phyloP scores from a whole-genome alignment of 2,113 vertebrate genomes.

The Dipodomys spectabilis region DNA sequence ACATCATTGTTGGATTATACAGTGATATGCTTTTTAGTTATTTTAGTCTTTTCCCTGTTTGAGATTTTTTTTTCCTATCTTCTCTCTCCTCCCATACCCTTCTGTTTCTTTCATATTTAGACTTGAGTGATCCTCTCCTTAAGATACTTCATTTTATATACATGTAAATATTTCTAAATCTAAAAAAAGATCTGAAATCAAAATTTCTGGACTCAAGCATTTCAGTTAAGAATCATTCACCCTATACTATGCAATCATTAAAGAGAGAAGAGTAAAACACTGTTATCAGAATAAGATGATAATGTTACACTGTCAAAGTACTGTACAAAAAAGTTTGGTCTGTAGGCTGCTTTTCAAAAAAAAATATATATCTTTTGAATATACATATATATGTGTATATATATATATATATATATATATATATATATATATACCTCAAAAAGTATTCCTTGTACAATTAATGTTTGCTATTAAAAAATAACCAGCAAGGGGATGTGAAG shows the following conservation, averaged over 20 bases:
- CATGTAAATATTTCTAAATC: background rate
- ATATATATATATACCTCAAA: background rate
- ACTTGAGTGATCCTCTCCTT: background rate
- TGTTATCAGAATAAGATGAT: background rate
- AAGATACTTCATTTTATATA: background rate
- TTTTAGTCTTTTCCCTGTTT: background rate
- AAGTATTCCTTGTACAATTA: background rate
- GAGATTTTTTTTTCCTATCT: background rate
- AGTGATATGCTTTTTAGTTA: background rate
- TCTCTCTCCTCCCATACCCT: background rate
- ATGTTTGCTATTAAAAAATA: no score
- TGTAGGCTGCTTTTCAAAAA: no score
- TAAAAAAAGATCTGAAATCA: background rate
- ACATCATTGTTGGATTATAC: background rate
- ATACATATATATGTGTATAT: background rate
- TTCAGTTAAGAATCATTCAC: background rate
- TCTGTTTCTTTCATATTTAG: background rate
- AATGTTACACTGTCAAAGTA: background rate
- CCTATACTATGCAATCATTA: background rate
- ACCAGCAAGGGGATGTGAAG: no score
- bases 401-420: background rate
- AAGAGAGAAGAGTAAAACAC: background rate
- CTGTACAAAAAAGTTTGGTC: no score
- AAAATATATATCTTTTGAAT: no score
- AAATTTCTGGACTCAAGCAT: background rate